Conservation (phyloP, 2,888 invertebrate genomes). For the Diadromus collaris region DNA sequence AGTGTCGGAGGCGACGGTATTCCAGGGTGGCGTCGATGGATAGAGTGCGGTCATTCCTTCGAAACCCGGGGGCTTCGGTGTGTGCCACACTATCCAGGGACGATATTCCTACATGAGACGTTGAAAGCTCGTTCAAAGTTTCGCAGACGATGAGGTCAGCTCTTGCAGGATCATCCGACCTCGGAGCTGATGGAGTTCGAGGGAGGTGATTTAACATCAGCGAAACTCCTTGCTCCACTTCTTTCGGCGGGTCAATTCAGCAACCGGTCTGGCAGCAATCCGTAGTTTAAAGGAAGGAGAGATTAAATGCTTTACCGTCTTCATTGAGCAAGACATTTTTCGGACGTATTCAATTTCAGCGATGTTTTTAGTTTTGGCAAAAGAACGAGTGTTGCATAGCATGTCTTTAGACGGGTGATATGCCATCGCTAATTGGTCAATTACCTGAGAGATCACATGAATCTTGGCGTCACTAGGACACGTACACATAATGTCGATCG, state of each 20-base stretch:
- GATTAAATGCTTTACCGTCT: not conserved
- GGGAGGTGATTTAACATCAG: constrained; percentile 16
- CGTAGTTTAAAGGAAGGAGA: not conserved
- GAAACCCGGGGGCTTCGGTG: constrained; percentile 27
- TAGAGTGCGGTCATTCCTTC: constrained; percentile 55
- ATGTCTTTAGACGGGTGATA: no score
- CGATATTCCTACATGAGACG: constrained; percentile 52
- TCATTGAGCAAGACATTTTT: not conserved
- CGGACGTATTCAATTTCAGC: not conserved
- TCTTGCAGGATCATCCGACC: constrained; percentile 48
- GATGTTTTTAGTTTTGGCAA: not conserved
- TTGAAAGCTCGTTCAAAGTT: constrained; percentile 58
- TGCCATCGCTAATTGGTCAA: no score
- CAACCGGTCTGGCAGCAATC: not conserved
- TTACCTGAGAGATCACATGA: not conserved
- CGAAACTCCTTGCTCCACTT: constrained; percentile 8
- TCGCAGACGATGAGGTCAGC: constrained; percentile 59
- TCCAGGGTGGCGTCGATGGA: constrained; percentile 28
- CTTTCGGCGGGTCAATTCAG: not conserved
- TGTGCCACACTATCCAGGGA: constrained; percentile 36
- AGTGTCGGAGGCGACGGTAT: constrained; percentile 13
- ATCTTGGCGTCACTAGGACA: not conserved
- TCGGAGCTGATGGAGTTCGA: constrained; percentile 5
- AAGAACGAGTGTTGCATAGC: no score
- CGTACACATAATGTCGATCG: not conserved